Base-by-base conservation (phyloP, 2,113 vertebrate species). In the Urocitellus parryii region DNA sequence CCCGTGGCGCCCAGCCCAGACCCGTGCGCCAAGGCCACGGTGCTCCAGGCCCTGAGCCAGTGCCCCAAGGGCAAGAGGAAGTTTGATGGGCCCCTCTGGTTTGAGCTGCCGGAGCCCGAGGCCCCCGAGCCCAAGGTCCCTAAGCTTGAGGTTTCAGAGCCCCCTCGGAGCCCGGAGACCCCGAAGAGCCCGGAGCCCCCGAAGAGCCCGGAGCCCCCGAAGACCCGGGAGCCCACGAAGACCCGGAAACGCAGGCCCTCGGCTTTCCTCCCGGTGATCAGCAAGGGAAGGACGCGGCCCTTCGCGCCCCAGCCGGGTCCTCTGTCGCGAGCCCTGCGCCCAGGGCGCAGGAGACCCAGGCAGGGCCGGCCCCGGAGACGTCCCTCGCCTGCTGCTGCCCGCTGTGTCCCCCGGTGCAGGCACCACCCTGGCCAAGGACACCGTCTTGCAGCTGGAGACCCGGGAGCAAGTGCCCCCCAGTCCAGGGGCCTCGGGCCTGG, bases 1-100 rank as follows among this genome's bases (percentile, higher is more conserved):
- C 67, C 13, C 29, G 14, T 2, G 0, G 8, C 17, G 34, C 16
- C 37, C 2, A 1, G 0, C 10, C 32, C 5, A 0, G 65, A 85
- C 12, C 42, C 42, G 42, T 45, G 42, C 42, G 42, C 42, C 42
- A 45, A 45, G 42, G 42, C 42, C 42, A 45, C 48, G 56, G 3
- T n/a, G 63, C 80, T 63, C 56, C 6, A 5, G 17, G 22, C 48
- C 0, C 58, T 68, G 1, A 2, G 6, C 45, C 32, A 6, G 14
- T 29, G 48, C 78, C 1, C 1, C 18, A 85, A 48, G 18, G 65
- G 65, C 0, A 10, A 1, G 20, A 4, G n/a, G 20, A 58, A 8
- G 48, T 51, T 63, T 0, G 27, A 37, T 5, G 12, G 4, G 5
- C 93, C 58, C 0, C 67, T 77, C 0, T 86, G 86, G 48, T 86